Conservation (phyloP, 2,113 vertebrate species). For the Ammodramus savannarum region DNA sequence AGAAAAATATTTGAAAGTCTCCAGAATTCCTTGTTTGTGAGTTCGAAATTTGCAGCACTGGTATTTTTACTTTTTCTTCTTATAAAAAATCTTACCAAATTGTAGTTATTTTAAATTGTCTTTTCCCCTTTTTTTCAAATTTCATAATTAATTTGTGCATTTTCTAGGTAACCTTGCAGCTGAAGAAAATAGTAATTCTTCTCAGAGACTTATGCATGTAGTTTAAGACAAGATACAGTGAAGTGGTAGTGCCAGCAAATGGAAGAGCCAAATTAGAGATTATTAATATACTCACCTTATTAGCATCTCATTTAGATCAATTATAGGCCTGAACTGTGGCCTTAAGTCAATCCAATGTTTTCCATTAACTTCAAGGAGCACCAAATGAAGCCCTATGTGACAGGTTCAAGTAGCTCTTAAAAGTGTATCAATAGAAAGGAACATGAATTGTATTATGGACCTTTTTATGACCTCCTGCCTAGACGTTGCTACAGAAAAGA, state of each 20-base stretch:
- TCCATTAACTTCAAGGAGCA: constrained; percentile 3
- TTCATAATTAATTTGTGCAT: not conserved
- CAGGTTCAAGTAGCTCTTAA: not conserved
- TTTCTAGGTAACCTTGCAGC: not conserved
- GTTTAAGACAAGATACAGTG: not conserved
- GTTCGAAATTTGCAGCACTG: not conserved
- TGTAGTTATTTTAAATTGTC: not conserved
- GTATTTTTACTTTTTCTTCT: not conserved
- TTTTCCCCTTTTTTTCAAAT: not conserved
- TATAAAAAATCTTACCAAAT: not conserved
- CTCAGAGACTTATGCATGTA: not conserved
- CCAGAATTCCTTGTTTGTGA: not conserved
- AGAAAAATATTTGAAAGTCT: not conserved
- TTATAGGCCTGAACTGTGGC: not conserved
- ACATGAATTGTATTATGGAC: not conserved
- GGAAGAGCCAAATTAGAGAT: not conserved
- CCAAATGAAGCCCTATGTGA: not conserved
- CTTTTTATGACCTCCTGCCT: not conserved
- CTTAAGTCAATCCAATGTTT: not conserved
- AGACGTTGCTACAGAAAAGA: not conserved
- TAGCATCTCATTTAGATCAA: not conserved
- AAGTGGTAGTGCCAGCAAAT: not conserved
- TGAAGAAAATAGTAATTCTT: not conserved
- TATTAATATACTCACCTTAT: not conserved
- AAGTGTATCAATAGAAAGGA: not conserved